Base-by-base conservation (phyloP, 2,888 invertebrate genomes). In the Taphrorychus bicolor region DNA sequence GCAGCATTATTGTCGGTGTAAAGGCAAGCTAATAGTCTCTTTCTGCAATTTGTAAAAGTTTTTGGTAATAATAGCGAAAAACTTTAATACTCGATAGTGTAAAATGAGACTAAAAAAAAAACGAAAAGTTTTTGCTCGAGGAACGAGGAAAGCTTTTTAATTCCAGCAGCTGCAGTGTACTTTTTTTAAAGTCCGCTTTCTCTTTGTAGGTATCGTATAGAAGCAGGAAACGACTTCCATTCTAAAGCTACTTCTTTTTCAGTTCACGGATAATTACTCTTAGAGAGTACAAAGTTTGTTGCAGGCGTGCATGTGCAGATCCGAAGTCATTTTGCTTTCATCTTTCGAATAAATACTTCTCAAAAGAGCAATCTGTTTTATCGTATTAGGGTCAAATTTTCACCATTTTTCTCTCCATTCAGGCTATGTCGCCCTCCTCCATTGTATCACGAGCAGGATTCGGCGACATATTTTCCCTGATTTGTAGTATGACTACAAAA, bases 401-500 rank as follows among this genome's bases (percentile, higher is more conserved):
- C 32, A 32, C 32, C 32, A 32, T 32, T 32, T 32, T 32, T 32
- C 32, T 32, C 11, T 32, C 32, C 32, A 32, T 32, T 32, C 32
- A 32, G 32, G 32, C 32, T 32, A 32, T 3, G 32, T 32, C 32
- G 7, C 32, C 32, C 7, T 32, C 32, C 32, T 32, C 32, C 32
- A 32, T 32, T 32, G 32, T 32, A 32, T 32, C 32, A 11, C 32
- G 32, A 32, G 32, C 32, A 32, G 32, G 32, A 32, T 32, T 32
- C 32, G 3, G 32, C 32, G 32, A 45, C 18, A 45, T 45, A 45
- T 45, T 45, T 45, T 45, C 52, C n/a, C 22, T 18, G 18, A 52
- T 52, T 52, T 22, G 21, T 14, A 52, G 22, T 52, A 22, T 48
- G 48, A 48, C 52, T 21, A 52, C 52, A 52, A 52, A 52, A 19